A percentile compares a stretch with the other conserved stretches of the same genome.
Conservation (phyloP, 2,113 vertebrate genomes). For the Excalfactoria chinensis region DNA sequence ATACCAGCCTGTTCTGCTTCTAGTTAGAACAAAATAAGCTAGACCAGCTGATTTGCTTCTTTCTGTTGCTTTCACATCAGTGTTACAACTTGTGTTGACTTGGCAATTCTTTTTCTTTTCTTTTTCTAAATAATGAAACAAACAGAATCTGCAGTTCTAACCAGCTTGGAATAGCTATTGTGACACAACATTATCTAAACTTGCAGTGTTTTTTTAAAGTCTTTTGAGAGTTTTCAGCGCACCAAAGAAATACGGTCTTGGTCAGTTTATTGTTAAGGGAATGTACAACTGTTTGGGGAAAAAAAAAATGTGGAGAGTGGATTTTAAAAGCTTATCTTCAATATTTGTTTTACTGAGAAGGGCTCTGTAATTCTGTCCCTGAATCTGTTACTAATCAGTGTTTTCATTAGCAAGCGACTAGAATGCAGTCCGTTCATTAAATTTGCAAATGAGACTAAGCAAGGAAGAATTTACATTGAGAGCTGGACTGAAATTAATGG, state of each 20-base stretch:
- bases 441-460: background rate
- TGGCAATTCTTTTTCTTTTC: background rate
- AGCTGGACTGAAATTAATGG: background rate
- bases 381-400: background rate
- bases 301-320: background rate
- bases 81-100: slow-evolving; percentile 43
- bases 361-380: background rate
- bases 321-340: background rate
- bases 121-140: background rate
- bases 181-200: background rate
- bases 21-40: slow-evolving; percentile 43
- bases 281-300: background rate
- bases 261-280: background rate
- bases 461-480: background rate
- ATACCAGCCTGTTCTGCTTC: slow-evolving; percentile 19
- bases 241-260: background rate
- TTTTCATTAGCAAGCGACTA: background rate
- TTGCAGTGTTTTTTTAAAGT: background rate
- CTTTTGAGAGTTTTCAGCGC: background rate
- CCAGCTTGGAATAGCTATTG: background rate
- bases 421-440: background rate
- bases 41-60: slow-evolving; percentile 47
- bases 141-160: background rate
- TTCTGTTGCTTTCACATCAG: slow-evolving; percentile 23
- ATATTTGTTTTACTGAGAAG: background rate